Percentiles rank a stretch among this genome's conserved stretches.
phyloP scores from a whole-genome alignment of 2,797 vertebrate species.

The Sylvia borin region DNA sequence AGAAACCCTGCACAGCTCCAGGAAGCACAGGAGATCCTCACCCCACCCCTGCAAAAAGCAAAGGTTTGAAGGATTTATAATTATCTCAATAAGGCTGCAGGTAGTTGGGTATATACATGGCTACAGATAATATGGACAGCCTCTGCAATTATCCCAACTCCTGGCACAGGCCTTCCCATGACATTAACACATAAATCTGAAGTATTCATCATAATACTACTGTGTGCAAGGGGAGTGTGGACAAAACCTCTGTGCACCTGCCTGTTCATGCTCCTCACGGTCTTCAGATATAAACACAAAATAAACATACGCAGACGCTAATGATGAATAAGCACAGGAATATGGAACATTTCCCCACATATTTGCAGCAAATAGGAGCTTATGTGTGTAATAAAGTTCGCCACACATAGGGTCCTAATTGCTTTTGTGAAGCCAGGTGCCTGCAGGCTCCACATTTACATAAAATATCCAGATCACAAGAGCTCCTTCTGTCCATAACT shows the following conservation, averaged over 20 bases:
- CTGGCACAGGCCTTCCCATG: background rate
- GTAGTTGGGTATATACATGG: background rate
- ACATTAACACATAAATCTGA: background rate
- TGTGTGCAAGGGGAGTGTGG: background rate
- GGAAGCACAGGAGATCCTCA: background rate
- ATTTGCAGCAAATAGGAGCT: background rate
- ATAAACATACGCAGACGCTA: background rate
- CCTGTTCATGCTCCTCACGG: background rate
- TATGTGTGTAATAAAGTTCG: conserved; percentile 4
- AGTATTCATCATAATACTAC: background rate
- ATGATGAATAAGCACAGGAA: background rate
- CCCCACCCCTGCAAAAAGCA: background rate
- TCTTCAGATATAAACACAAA: background rate
- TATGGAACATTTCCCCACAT: background rate
- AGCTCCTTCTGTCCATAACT: background rate
- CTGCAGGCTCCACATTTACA: background rate
- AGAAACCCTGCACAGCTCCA: background rate
- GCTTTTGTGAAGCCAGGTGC: background rate
- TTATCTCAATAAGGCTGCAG: background rate
- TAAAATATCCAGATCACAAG: background rate
- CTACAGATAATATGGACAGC: background rate
- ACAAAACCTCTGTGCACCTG: background rate
- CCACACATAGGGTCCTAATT: conserved; percentile 11
- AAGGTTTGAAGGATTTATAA: background rate
- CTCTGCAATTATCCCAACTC: background rate